These are phyloP conservation scores for Eleginops maclovinus DNA, from an alignment of 2,113 vertebrate species.

Conservation along the genomic window DNA sequence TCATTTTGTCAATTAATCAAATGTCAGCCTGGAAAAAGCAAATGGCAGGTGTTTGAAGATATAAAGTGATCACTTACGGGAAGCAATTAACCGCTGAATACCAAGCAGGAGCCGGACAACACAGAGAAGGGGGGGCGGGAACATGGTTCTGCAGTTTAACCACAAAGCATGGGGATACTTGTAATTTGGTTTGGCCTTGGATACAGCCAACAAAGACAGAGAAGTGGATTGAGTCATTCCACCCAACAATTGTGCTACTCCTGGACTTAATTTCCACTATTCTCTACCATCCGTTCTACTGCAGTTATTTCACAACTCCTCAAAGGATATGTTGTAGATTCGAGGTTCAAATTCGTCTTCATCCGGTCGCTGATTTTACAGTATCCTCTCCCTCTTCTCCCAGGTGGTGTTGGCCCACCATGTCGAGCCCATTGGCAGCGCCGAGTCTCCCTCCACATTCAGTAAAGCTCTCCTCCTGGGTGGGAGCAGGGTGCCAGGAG, in stretches of 20 bases:
- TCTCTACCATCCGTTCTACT: neutral
- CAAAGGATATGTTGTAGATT: neutral
- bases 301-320: neutral
- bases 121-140: neutral
- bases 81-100: constrained; percentile 43
- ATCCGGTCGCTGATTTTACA: neutral
- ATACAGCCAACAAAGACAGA: constrained; percentile 10
- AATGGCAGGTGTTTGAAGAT: constrained; percentile 66
- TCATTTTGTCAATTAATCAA: constrained; percentile 70
- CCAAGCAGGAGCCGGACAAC: constrained; percentile 9
- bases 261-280: neutral
- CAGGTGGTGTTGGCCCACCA: constrained; percentile 27
- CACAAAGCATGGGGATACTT: neutral
- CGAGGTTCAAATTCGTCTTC: too few relatives aligned
- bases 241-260: neutral
- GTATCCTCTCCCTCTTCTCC: neutral
- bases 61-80: constrained; percentile 36
- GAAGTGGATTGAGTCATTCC: constrained; percentile 7
- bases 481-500: constrained; percentile 16
- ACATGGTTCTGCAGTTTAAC: neutral
- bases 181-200: constrained; percentile 6
- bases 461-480: constrained; percentile 23
- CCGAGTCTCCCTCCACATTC: constrained; percentile 37
- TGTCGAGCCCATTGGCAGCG: constrained; percentile 13
- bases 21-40: constrained; percentile 69